phyloP scores from a whole-genome alignment of 2,113 vertebrate species.

The Cygnus buccinator region DNA sequence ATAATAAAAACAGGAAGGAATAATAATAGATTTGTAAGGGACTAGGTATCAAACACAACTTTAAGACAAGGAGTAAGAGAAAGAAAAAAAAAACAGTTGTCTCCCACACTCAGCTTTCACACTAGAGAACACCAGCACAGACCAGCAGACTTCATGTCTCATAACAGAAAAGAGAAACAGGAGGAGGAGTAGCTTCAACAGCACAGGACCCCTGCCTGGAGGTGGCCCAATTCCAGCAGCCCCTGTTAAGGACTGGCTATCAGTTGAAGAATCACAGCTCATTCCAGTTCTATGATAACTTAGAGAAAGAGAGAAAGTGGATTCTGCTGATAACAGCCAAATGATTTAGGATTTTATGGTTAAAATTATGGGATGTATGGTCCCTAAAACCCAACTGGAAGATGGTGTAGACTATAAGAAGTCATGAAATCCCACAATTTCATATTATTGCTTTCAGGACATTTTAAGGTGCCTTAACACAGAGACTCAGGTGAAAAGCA shows the following conservation, averaged over 20 bases:
- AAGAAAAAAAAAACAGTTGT: neutral
- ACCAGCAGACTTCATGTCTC: neutral
- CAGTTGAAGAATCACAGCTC: neutral
- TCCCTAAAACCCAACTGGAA: neutral
- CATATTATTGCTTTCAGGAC: neutral
- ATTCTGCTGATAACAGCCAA: neutral
- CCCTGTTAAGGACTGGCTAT: neutral
- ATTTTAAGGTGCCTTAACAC: neutral
- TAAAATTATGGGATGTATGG: neutral
- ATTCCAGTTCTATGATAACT: neutral
- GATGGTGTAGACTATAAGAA: neutral
- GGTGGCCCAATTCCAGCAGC: neutral
- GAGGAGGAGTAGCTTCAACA: neutral
- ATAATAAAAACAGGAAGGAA: neutral
- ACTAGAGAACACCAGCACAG: neutral
- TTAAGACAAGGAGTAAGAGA: neutral
- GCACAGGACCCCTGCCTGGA: neutral
- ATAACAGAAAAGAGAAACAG: neutral
- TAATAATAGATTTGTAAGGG: neutral
- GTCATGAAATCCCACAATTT: neutral
- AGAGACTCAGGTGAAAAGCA: neutral
- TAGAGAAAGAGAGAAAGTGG: neutral
- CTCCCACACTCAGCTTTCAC: neutral
- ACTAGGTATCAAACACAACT: neutral
- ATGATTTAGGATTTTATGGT: neutral